phyloP scores from a whole-genome alignment of 2,113 vertebrate genomes.

The Mormyrus lacerda region DNA sequence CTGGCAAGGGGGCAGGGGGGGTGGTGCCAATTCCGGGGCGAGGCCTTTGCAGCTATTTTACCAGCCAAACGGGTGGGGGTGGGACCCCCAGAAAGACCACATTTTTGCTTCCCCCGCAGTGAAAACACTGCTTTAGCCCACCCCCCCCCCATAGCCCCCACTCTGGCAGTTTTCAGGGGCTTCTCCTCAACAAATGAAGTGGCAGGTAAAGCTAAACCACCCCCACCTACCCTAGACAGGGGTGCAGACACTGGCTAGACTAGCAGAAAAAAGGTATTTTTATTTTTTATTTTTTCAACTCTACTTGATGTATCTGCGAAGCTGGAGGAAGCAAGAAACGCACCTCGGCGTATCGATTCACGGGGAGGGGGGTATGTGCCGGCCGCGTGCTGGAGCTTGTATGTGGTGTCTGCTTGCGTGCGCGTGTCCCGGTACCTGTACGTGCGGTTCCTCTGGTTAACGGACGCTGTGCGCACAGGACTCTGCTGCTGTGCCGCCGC shows the following conservation, averaged over 20 bases:
- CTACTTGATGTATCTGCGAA: neutral
- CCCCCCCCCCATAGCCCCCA: neutral
- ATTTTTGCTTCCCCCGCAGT: neutral
- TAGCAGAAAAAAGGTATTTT: neutral
- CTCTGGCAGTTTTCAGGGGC: neutral
- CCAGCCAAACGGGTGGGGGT: neutral
- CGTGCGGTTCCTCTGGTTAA: constrained; percentile 87
- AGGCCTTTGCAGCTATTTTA: neutral
- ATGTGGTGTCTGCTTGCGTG: neutral
- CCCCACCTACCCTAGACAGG: neutral
- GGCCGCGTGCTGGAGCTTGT: neutral
- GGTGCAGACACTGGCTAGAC: neutral
- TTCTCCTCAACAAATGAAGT: neutral
- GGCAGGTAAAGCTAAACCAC: neutral
- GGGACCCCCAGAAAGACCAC: neutral
- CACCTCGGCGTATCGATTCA: neutral
- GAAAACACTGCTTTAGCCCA: neutral
- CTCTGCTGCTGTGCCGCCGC: constrained; percentile 72
- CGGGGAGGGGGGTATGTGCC: neutral
- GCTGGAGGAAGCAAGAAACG: neutral
- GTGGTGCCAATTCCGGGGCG: no score
- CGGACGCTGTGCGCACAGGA: constrained; percentile 84
- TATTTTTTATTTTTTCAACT: neutral
- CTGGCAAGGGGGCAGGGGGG: neutral
- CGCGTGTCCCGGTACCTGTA: constrained; percentile 73